Percentiles rank a stretch among this genome's conserved stretches.
phyloP scores from a whole-genome alignment of 2,888 invertebrate species.

The Thelaira solivaga region DNA sequence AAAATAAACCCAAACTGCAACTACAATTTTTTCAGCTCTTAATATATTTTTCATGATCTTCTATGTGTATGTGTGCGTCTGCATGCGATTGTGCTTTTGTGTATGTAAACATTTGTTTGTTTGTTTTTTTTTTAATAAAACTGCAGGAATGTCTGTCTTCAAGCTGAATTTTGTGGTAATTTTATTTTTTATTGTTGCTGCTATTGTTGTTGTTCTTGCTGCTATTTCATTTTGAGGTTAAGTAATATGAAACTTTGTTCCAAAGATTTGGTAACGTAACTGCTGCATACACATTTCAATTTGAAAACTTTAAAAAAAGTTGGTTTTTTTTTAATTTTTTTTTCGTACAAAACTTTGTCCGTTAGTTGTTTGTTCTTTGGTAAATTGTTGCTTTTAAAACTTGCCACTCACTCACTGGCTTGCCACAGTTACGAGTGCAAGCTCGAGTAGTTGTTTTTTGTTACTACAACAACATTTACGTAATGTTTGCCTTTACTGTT shows the following conservation, averaged over 20 bases:
- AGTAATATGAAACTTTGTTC: conserved; percentile 56
- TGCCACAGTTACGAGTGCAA: neutral
- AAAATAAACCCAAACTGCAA: too few species aligned
- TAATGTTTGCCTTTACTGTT: conserved; percentile 10
- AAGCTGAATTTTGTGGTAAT: conserved; percentile 43
- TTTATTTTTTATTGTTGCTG: conserved; percentile 19
- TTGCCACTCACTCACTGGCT: conserved; percentile 40
- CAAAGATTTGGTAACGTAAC: conserved; percentile 45
- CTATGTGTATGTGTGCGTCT: neutral
- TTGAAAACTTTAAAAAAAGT: conserved; percentile 44
- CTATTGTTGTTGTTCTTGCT: conserved; percentile 21
- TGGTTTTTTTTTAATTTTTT: neutral
- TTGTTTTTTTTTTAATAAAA: neutral
- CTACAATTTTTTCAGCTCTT: too few species aligned
- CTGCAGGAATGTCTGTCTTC: conserved; percentile 21
- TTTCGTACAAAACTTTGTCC: neutral
- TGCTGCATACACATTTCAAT: conserved; percentile 27
- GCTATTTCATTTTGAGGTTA: conserved; percentile 50
- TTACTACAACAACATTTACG: too few species aligned
- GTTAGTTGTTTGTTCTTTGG: neutral
- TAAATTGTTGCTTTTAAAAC: conserved; percentile 34
- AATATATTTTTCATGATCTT: neutral
- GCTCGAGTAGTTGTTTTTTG: neutral
- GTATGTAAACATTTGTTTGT: neutral
- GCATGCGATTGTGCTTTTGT: neutral